Conservation (phyloP, 1,140 invertebrate genomes). For the Cyclargus thomasi region DNA sequence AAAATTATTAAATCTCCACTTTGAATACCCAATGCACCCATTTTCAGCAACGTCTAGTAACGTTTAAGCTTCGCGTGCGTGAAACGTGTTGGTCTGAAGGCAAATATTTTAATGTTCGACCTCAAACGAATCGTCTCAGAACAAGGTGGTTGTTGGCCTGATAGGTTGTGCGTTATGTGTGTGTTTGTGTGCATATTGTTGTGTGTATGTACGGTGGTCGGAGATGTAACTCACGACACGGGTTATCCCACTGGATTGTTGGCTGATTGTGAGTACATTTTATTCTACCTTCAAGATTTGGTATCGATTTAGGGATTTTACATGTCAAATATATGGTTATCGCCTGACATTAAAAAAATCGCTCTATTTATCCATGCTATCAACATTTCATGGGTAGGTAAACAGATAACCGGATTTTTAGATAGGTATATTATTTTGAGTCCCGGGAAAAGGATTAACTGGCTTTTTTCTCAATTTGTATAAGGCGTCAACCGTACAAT, state of each 20-base stretch:
- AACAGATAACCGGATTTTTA: too few relatives aligned
- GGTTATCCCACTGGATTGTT: not conserved
- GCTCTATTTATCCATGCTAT: too few relatives aligned
- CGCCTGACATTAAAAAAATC: too few relatives aligned
- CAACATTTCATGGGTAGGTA: too few relatives aligned
- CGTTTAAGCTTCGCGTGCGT: not conserved
- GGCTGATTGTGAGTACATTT: not conserved
- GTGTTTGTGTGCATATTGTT: conserved; percentile 2
- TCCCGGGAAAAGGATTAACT: too few relatives aligned
- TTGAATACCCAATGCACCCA: too few relatives aligned
- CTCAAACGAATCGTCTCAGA: not conserved
- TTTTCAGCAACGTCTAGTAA: not conserved
- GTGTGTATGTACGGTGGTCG: not conserved
- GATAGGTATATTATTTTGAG: too few relatives aligned
- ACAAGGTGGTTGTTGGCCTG: not conserved
- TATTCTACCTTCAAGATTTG: not conserved
- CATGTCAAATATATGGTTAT: too few relatives aligned
- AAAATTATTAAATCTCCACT: too few relatives aligned
- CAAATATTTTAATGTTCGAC: not conserved
- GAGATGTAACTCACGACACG: not conserved
- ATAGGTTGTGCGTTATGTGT: conserved; percentile 4
- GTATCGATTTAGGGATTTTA: too few relatives aligned
- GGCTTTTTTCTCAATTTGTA: too few relatives aligned
- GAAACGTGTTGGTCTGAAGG: not conserved
- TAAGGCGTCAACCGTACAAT: too few relatives aligned